Evolutionary conservation across 2,888 invertebrate species (phyloP).

Genomic region (Carcina quercana): DNA sequence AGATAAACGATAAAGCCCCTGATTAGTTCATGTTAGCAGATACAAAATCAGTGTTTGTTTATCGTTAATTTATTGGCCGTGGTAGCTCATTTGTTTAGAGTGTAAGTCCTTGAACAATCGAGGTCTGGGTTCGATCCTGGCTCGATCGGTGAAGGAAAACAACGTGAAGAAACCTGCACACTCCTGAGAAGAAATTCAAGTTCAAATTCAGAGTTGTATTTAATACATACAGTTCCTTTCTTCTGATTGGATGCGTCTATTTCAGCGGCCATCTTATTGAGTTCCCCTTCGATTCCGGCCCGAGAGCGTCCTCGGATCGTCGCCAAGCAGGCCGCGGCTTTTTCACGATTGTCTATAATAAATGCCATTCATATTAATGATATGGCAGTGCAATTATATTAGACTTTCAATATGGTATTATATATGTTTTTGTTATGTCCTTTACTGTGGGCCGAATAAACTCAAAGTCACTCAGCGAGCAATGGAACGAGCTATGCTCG

Average conservation of each 20-base stretch:
- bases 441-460: too few species aligned
- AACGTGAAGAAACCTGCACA: neutral
- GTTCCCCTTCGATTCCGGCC: slow-evolving; percentile 77
- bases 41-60: neutral
- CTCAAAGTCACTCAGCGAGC: too few species aligned
- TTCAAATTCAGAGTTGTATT: neutral
- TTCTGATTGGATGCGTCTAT: slow-evolving; percentile 46
- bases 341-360: slow-evolving; percentile 58
- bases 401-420: slow-evolving; percentile 1
- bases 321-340: slow-evolving; percentile 78
- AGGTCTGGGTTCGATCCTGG: too few species aligned
- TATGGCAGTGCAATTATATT: slow-evolving; percentile 1
- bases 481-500: too few species aligned
- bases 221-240: slow-evolving; percentile 42
- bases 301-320: slow-evolving; percentile 78
- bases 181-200: too few species aligned
- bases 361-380: slow-evolving; percentile 22
- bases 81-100: too few species aligned
- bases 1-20: neutral
- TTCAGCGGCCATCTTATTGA: slow-evolving; percentile 74
- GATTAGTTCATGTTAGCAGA: neutral
- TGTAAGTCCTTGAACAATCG: too few species aligned
- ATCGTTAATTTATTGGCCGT: neutral
- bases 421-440: neutral
- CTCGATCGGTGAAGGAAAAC: too few species aligned